Percentiles rank a stretch among this genome's conserved stretches.
Evolutionary conservation across 2,113 vertebrate species (phyloP).

Genomic region (rat (Rattus norvegicus)): GRCr8 NC_086027.1:22192501-22193000

Average conservation of each 20-base stretch:
- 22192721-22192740: not conserved
- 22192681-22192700: not conserved
- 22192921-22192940: no score
- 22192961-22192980: no score
- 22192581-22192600: not conserved
- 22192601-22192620: not conserved
- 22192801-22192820: not conserved
- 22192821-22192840: not conserved
- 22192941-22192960: no score
- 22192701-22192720: not conserved
- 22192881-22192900: not conserved
- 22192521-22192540: not conserved
- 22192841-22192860: not conserved
- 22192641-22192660: constrained; percentile 2
- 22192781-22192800: not conserved
- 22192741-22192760: not conserved
- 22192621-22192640: not conserved
- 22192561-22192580: not conserved
- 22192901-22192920: not conserved
- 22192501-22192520: not conserved
- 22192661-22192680: not conserved
- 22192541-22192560: not conserved
- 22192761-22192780: not conserved
- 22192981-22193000: no score
- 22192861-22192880: not conserved